These are phyloP conservation scores for Formica selysi DNA, from an alignment of 1,140 invertebrate genomes.

Conservation along the genomic window DNA sequence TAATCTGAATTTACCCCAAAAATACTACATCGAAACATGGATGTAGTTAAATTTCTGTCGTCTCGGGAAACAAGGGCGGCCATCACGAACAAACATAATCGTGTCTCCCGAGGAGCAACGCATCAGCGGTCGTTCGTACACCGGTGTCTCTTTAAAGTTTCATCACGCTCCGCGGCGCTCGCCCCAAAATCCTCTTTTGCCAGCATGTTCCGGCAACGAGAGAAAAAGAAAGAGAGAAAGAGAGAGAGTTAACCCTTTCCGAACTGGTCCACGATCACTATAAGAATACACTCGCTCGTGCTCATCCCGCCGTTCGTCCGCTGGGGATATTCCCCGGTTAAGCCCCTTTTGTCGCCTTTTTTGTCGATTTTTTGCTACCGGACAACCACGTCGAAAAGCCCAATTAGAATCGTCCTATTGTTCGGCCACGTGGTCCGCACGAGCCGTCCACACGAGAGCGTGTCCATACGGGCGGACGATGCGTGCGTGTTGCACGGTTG, in stretches of 20 bases:
- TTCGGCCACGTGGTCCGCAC: slow-evolving; percentile 82
- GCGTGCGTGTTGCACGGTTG: slow-evolving; percentile 7
- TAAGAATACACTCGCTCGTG: slow-evolving; percentile 57
- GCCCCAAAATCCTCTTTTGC: slow-evolving; percentile 38
- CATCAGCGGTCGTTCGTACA: slow-evolving; percentile 45
- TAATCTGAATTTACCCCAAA: not conserved
- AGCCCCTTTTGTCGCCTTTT: slow-evolving; percentile 78
- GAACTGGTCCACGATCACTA: slow-evolving; percentile 27
- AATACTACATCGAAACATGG: not conserved
- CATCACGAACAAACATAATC: slow-evolving; percentile 62
- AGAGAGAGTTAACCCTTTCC: slow-evolving; percentile 74
- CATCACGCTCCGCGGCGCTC: slow-evolving; percentile 73
- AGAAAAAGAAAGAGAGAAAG: slow-evolving; percentile 24
- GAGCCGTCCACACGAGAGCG: slow-evolving; percentile 73
- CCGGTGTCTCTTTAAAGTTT: slow-evolving; percentile 76
- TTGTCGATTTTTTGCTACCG: slow-evolving; percentile 69
- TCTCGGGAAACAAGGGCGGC: slow-evolving; percentile 5
- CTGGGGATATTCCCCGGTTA: slow-evolving; percentile 65
- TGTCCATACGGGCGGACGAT: slow-evolving; percentile 51
- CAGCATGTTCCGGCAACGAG: slow-evolving; percentile 37
- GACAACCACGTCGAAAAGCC: slow-evolving; percentile 75
- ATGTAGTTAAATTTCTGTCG: slow-evolving; percentile 21
- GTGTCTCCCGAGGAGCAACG: slow-evolving; percentile 44
- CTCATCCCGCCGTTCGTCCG: slow-evolving; percentile 61
- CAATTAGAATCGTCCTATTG: slow-evolving; percentile 84